phyloP scores from a whole-genome alignment of 2,113 vertebrate species.

The Myotis lucifugus region DNA sequence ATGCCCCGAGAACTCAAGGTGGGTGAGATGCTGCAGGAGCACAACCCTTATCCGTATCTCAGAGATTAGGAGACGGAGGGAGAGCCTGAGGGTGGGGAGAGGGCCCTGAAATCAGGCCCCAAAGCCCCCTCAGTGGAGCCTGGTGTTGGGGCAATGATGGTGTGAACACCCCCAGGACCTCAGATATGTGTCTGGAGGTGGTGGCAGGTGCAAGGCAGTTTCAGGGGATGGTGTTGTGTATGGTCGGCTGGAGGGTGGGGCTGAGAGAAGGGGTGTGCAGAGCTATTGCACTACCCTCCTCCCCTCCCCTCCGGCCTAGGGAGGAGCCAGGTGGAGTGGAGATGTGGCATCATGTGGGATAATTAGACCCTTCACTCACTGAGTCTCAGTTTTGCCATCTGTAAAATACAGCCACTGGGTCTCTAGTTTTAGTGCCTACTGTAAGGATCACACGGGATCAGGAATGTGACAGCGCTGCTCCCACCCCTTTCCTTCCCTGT shows the following conservation, averaged over 20 bases:
- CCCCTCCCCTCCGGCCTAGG: not conserved
- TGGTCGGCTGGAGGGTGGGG: not conserved
- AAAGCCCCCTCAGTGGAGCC: not conserved
- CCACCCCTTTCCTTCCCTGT: accelerated
- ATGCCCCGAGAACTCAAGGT: not conserved
- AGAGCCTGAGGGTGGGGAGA: not conserved
- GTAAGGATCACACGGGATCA: not conserved
- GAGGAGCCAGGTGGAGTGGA: not conserved
- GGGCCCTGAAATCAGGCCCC: not conserved
- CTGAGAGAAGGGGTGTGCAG: not conserved
- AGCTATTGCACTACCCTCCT: not conserved
- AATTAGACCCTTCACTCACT: not conserved
- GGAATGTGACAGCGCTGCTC: not conserved
- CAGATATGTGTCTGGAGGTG: not conserved
- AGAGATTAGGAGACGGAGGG: not conserved
- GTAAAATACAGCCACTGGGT: not conserved
- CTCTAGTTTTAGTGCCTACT: not conserved
- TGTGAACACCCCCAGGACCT: not conserved
- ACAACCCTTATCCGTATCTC: not conserved
- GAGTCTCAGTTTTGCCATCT: not conserved
- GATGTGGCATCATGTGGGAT: not conserved
- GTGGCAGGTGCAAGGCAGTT: not conserved
- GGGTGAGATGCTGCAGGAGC: not conserved
- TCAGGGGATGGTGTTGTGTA: not conserved
- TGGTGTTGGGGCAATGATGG: not conserved